A percentile compares a stretch with the other conserved stretches of the same genome.
These are phyloP conservation scores for Drosophila maculinotata DNA, from an alignment of 2,888 invertebrate species.

Conservation along the genomic window DNA sequence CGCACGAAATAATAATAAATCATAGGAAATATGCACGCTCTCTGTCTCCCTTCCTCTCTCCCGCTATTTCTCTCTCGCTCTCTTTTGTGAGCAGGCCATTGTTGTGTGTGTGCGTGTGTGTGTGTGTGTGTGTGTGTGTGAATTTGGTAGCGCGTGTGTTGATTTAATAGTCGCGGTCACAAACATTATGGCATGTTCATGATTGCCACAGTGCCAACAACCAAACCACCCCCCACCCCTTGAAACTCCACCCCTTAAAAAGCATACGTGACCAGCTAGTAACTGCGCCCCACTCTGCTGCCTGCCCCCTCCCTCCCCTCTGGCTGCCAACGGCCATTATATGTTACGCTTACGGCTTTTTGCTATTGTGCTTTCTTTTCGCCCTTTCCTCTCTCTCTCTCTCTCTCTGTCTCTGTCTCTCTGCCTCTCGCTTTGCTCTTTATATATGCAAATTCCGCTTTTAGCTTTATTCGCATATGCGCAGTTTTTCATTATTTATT, in stretches of 20 bases:
- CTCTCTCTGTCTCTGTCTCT: background rate
- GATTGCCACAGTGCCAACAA: slow-evolving; percentile 71
- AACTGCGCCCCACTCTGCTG: background rate
- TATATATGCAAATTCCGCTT: slow-evolving; percentile 69
- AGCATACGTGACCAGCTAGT: slow-evolving; percentile 49
- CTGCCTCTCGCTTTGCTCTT: slow-evolving; percentile 12
- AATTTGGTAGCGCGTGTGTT: slow-evolving; percentile 67
- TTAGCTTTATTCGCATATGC: slow-evolving; percentile 62
- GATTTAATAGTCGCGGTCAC: slow-evolving; percentile 78
- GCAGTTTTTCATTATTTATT: slow-evolving; percentile 75
- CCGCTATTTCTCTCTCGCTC: background rate
- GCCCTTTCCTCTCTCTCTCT: background rate
- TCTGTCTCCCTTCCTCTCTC: background rate
- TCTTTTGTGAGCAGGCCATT: slow-evolving; percentile 14
- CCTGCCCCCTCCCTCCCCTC: background rate
- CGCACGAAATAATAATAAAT: slow-evolving; percentile 80
- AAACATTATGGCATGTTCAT: slow-evolving; percentile 79
- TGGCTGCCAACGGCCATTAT: slow-evolving; percentile 40
- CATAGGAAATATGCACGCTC: slow-evolving; percentile 65
- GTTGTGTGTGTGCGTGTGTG: slow-evolving; percentile 23
- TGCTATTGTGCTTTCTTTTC: slow-evolving; percentile 22
- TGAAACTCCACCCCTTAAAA: background rate
- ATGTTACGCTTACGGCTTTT: slow-evolving; percentile 54
- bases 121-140: slow-evolving; percentile 33
- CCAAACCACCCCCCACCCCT: slow-evolving; percentile 4